A percentile compares a stretch with the other conserved stretches of the same genome.
Evolutionary conservation across 2,113 vertebrate genomes (phyloP).

Genomic region (Hystrix brachyura): DNA sequence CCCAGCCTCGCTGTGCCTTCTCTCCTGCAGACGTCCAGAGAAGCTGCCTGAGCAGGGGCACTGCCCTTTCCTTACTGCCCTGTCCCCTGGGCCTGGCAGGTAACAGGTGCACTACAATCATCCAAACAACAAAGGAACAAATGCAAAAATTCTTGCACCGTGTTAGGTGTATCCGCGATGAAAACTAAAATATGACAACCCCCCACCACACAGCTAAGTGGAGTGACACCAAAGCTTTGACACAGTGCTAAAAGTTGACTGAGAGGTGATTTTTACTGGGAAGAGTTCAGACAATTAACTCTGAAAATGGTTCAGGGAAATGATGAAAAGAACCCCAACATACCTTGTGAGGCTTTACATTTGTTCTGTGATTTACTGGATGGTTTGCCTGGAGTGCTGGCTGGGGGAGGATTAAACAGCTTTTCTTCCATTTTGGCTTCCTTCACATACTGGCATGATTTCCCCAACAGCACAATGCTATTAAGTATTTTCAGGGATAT

Average conservation of each 20-base stretch:
- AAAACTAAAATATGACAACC: not conserved
- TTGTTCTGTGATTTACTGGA: conserved; percentile 88
- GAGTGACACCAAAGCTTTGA: not conserved
- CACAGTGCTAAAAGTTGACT: accelerated
- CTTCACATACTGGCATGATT: conserved; percentile 97
- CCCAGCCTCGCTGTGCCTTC: not conserved
- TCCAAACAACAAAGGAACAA: not conserved
- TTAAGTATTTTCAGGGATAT: conserved; percentile 97
- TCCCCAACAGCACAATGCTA: conserved; percentile 98
- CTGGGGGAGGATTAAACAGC: conserved; percentile 89
- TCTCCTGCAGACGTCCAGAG: accelerated
- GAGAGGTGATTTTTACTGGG: not conserved
- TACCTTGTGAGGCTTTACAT: conserved; percentile 90
- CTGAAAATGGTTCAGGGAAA: accelerated
- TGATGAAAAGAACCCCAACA: not conserved
- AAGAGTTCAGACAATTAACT: not conserved
- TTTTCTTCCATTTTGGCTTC: conserved; percentile 99
- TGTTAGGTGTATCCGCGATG: accelerated
- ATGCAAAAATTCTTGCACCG: not conserved
- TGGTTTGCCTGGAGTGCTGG: conserved; percentile 86
- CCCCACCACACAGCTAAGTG: no score
- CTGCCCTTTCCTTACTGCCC: not conserved
- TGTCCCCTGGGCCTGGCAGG: accelerated
- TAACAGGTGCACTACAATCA: accelerated
- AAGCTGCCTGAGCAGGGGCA: not conserved